phyloP scores from a whole-genome alignment of 2,888 invertebrate species.

The Sesia apiformis region DNA sequence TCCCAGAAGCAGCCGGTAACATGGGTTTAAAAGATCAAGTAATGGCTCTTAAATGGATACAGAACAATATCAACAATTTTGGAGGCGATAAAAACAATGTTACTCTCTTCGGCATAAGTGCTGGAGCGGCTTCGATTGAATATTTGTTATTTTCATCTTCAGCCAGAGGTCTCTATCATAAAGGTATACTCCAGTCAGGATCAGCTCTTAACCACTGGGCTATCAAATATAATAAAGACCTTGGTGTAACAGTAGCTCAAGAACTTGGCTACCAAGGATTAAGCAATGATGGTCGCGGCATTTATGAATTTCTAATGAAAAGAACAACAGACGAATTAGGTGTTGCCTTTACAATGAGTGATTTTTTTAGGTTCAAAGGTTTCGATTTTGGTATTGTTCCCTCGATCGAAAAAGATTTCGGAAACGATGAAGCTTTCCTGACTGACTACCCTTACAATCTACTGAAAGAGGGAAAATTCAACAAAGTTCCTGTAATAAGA shows the following conservation, averaged over 20 bases:
- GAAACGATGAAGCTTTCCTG: slow-evolving; percentile 26
- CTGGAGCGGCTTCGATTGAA: slow-evolving; percentile 65
- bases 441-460: slow-evolving; percentile 42
- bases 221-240: slow-evolving; percentile 33
- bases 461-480: slow-evolving; percentile 38
- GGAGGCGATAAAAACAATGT: slow-evolving; percentile 64
- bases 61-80: slow-evolving; percentile 59
- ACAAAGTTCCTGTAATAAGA: slow-evolving; percentile 46
- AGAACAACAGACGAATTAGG: slow-evolving; percentile 9
- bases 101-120: slow-evolving; percentile 70
- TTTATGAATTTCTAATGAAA: slow-evolving; percentile 22
- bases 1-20: slow-evolving; percentile 59
- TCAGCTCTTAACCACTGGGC: slow-evolving; percentile 66
- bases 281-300: slow-evolving; percentile 12
- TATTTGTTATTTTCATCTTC: slow-evolving; percentile 54
- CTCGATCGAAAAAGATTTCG: slow-evolving; percentile 35
- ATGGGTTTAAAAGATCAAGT: slow-evolving; percentile 71
- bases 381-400: slow-evolving; percentile 37
- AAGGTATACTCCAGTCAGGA: slow-evolving; percentile 71
- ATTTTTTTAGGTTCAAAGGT: slow-evolving; percentile 9
- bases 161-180: slow-evolving; percentile 67
- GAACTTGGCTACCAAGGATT: slow-evolving; percentile 26
- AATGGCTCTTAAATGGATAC: slow-evolving; percentile 66
- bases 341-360: background rate
- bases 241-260: slow-evolving; percentile 38